Base-by-base conservation (phyloP, 2,888 invertebrate species). In the Pogonocherus hispidulus region DNA sequence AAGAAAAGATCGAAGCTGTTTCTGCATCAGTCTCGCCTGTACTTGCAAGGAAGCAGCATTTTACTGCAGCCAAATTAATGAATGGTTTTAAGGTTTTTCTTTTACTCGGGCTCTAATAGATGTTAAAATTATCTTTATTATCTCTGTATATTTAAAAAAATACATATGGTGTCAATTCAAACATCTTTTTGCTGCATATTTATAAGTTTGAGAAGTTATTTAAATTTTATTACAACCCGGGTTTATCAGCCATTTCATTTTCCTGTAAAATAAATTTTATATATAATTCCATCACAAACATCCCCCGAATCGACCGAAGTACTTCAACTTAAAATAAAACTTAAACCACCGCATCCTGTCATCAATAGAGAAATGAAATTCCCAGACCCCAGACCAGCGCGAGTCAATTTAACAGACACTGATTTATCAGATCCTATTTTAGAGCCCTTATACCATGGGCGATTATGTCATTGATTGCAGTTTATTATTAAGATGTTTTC, bases 401-500 rank as follows among this genome's bases (percentile, higher is more conserved):
- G 9, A 32, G 8, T 32, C 14, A 3, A 3, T 27, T 14, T 41
- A 41, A 41, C 14, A 41, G 41, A 41, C 5, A n/a, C 16, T n/a
- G n/a, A 41, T 41, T 41, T 35, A 46, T 23, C 59, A 19, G 9
- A 18, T 8, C 35, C 16, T 46, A 27, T 57, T 35, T 47, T 19
- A 37, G 5, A 11, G 3, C 49, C 20, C 37, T 62, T 51, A 62
- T 37, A 49, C 35, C 62, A 37, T 51, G 14, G 18, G 16, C 8
- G 35, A 51, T 51, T 41, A 1, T 41, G n/a, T 62, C 62, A 49
- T 16, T 49, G 23, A 19, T 22, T 22, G 19, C 16, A 37, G 49
- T 51, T 51, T 35, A 51, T 51, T 35, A 51, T 62, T 51, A 19
- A 51, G 62, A 37, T 22, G 51, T 49, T 37, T 37, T 20, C 8